Evolutionary conservation across 2,888 invertebrate genomes (phyloP), one percentile per base, ranked within the genome.

Genomic region (Adelphocoris suturalis): DNA sequence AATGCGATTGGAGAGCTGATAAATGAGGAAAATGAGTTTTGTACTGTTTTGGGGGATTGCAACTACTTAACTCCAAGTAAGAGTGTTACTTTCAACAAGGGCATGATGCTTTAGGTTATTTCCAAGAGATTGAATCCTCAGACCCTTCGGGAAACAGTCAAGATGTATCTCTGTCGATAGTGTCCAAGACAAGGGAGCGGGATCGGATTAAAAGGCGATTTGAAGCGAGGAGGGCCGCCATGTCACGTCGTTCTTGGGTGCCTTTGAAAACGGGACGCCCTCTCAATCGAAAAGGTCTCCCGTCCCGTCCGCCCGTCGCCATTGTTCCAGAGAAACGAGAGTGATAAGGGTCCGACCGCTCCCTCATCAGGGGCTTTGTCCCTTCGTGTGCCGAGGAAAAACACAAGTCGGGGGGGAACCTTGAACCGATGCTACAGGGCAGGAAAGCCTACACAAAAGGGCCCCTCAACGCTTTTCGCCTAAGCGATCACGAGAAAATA

Each of bases 301-400:
- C 19, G 61, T 16, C 16, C 52, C 52, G 52, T 52, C 52, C 37
- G 37, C 7, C 52, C 61, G 61, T 61, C 19, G 48, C 81, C 81
- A 81, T 81, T 81, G 81, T 81, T 48, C 81, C 14, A 1, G n/a
- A 23, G 81, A 81, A 81, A 48, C 48, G 47, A 46, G 81, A 81
- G 48, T 81, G 81, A 81, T 81, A 81, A 81, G 81, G 81, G 81
- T 81, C 14, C 47, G 81, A 47, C 81, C 23, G 48, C 81, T 81
- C 47, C 61, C 61, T 61, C 61, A 61, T 61, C 61, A 61, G 61
- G 61, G 19, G 9, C 61, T 61, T 61, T 61, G 61, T 61, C 61
- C 57, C n/a, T 19, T n/a, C n/a, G 3, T 19, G 61, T 14, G 14
- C n/a, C 61, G 61, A 61, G n/a, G 61, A 61, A 61, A 61, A 61